Evolutionary conservation across 2,797 vertebrate genomes (phyloP), one percentile per base, ranked within the genome.

Genomic region (Tolypeutes matacus): DNA sequence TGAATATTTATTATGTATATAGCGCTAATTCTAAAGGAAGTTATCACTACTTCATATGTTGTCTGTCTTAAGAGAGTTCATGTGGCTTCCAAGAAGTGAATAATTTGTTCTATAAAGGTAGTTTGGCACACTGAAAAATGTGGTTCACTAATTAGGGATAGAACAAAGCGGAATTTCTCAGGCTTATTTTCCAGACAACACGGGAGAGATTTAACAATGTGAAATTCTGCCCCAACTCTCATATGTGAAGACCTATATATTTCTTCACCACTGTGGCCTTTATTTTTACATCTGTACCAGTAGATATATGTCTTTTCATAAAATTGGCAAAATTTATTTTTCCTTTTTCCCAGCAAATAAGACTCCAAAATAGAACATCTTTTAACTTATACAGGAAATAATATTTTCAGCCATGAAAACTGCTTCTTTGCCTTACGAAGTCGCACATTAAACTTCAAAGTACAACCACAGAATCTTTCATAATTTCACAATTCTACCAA

Each of bases 401-500:
- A 29, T 64, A 53, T 49, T 84, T 92, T 90, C 95, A 67, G 34
- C 17, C n/a, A 51, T 72, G 31, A 87, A 96, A 96, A 87, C 12
- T 36, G 12, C 83, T 89, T 93, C 42, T 49, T 34, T 95, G 93
- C 81, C 89, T 95, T 84, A 46, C 70, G 91, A 93, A 93, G 67
- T 87, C 64, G 93, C 86, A 78, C 29, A 89, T 85, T 77, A 88
- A 93, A 91, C 72, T 94, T 95, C 91, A 89, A 95, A 96, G 73
- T 36, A 46, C 86, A 92, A 93, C 84, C 92, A 80, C 94, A 95
- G 34, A 73, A 76, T 89, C 67, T 83, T 92, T 93, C 73, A 88
- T 62, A 89, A 95, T 87, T 94, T 77, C 82, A 46, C n/a, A 89
- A 86, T 12, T 62, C 46, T 90, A 93, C 42, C 64, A 93, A 95